Conservation (phyloP, 2,113 vertebrate genomes). For the Cavia aperea region DNA sequence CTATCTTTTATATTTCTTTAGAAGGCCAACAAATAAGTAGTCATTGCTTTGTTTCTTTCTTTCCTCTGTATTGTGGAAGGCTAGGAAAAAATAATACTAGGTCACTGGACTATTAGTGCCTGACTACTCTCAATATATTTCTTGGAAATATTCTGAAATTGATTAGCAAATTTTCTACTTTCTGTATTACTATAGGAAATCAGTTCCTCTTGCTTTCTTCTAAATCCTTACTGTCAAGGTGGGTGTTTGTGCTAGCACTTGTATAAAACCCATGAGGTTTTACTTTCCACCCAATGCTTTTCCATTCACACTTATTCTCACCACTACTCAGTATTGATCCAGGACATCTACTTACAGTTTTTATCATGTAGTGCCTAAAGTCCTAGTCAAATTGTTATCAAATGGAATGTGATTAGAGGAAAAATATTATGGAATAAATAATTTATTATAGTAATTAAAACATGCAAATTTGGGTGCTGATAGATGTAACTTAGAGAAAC, state of each 20-base stretch:
- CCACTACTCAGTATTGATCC: background rate
- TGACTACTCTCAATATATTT: background rate
- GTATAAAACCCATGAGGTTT: background rate
- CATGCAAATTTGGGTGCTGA: background rate
- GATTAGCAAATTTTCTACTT: background rate
- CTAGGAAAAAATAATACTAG: background rate
- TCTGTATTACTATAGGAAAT: background rate
- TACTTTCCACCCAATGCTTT: background rate
- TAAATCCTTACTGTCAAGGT: background rate
- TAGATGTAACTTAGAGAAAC: background rate
- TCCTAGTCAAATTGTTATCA: background rate
- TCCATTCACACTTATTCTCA: background rate
- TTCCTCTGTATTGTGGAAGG: background rate
- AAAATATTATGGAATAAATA: background rate
- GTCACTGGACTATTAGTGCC: background rate
- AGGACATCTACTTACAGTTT: background rate
- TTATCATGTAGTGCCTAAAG: background rate
- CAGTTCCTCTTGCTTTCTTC: background rate
- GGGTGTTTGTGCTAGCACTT: background rate
- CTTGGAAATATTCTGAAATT: background rate
- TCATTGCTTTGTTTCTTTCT: background rate
- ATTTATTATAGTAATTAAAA: background rate
- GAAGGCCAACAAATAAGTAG: background rate
- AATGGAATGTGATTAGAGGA: background rate
- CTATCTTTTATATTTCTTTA: background rate